Conservation (phyloP, 2,888 invertebrate genomes). For the Erebia ligea region DNA sequence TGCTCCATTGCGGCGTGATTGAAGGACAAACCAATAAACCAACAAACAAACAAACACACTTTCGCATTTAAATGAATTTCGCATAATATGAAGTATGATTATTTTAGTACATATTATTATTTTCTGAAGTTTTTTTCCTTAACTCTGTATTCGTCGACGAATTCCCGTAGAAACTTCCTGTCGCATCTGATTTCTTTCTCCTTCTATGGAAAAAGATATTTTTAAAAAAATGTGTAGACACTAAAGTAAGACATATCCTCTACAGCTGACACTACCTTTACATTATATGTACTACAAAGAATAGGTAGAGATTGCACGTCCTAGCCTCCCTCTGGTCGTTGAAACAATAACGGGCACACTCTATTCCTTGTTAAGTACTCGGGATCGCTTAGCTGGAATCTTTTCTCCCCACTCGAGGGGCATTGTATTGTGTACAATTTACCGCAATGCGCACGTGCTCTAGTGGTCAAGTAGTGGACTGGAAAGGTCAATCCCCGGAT, state of each 20-base stretch:
- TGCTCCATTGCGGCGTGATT: too few species aligned
- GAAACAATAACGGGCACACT: constrained; percentile 25
- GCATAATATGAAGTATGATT: too few species aligned
- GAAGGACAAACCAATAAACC: too few species aligned
- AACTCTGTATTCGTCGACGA: too few species aligned
- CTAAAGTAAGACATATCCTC: too few species aligned
- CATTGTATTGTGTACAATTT: constrained; percentile 27
- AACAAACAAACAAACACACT: too few species aligned
- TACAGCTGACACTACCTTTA: neutral
- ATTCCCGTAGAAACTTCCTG: neutral
- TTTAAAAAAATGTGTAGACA: neutral
- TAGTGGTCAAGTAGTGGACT: constrained; percentile 25
- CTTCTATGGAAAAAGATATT: neutral
- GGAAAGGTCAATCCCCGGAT: constrained; percentile 22
- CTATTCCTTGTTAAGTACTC: constrained; percentile 27
- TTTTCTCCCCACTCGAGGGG: constrained; percentile 22
- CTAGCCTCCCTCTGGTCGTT: constrained; percentile 7
- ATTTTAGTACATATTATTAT: too few species aligned
- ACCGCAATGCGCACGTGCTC: constrained; percentile 29
- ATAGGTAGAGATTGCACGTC: constrained; percentile 4
- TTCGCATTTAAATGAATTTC: too few species aligned
- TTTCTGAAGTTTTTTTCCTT: too few species aligned
- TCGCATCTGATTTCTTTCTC: neutral
- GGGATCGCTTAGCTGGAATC: constrained; percentile 28
- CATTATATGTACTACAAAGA: neutral